Conservation (phyloP, 2,113 vertebrate species). For the Dermatemys mawii region DNA sequence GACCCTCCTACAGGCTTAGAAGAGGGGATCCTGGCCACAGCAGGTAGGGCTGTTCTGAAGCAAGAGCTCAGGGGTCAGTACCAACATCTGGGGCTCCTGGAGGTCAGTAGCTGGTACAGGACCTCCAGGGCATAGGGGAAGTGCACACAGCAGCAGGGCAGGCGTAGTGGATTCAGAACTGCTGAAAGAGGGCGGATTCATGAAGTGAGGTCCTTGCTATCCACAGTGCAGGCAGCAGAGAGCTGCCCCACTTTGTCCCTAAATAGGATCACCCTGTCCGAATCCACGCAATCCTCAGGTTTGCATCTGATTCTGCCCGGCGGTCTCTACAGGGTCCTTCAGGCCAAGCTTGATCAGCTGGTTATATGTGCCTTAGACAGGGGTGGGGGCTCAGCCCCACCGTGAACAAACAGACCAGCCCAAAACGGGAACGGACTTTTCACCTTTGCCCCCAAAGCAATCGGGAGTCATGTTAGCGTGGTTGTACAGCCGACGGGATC, state of each 20-base stretch:
- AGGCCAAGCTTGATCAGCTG: too few relatives aligned
- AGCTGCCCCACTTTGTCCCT: not conserved
- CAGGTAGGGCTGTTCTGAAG: not conserved
- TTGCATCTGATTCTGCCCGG: too few relatives aligned
- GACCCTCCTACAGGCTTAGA: not conserved
- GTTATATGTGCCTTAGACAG: not conserved
- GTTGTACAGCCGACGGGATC: fast-evolving
- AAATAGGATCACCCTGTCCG: not conserved
- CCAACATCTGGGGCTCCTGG: not conserved
- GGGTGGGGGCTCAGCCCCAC: not conserved
- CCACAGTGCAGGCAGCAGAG: not conserved
- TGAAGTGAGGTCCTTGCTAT: not conserved
- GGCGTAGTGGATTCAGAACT: not conserved
- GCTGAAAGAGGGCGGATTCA: not conserved
- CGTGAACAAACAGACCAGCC: not conserved
- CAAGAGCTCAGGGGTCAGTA: not conserved
- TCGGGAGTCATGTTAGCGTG: not conserved
- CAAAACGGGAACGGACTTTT: not conserved
- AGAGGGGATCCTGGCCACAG: not conserved
- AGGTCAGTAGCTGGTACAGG: not conserved
- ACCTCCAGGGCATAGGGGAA: not conserved
- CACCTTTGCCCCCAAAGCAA: not conserved
- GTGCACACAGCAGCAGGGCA: not conserved
- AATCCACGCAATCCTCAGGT: not conserved
- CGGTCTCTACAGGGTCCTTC: not conserved